A percentile compares a stretch with the other conserved stretches of the same genome.
phyloP scores from a whole-genome alignment of 1,140 invertebrate species.

The Cyclina sinensis region DNA sequence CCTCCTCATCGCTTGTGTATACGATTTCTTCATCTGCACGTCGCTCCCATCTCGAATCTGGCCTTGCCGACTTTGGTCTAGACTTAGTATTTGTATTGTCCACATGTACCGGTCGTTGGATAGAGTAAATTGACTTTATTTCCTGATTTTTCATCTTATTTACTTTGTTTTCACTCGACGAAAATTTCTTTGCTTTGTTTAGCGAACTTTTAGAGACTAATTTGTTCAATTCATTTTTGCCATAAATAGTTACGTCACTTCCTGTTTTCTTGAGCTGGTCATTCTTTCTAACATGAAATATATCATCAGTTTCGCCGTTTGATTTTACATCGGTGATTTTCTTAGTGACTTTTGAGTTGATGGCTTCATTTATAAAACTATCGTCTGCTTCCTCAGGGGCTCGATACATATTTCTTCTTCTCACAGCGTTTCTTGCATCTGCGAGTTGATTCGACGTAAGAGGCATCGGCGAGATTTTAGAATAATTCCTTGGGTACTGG shows the following conservation, averaged over 20 bases:
- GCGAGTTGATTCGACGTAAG: not conserved
- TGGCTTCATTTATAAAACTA: not conserved
- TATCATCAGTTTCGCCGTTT: not conserved
- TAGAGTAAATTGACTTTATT: not conserved
- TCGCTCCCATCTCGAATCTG: constrained; percentile 44
- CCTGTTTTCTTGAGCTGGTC: not conserved
- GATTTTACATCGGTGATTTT: not conserved
- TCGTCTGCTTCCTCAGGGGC: not conserved
- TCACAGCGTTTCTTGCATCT: constrained; percentile 17
- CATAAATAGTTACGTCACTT: constrained; percentile 15
- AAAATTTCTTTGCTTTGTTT: not conserved
- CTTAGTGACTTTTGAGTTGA: too few relatives aligned
- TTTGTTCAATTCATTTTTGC: constrained; percentile 13
- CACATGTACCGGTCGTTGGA: not conserved
- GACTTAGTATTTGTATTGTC: not conserved
- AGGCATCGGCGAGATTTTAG: constrained; percentile 23
- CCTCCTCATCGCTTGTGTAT: not conserved
- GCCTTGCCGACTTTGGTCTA: constrained; percentile 46
- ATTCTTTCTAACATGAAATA: not conserved
- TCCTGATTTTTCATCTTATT: not conserved
- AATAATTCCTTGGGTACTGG: constrained; percentile 40
- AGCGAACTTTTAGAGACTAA: not conserved
- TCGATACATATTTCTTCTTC: not conserved
- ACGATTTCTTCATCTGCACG: not conserved
- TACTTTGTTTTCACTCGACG: not conserved